These are phyloP conservation scores for Ascaphus truei DNA, from an alignment of 2,113 vertebrate genomes.

Conservation along the genomic window DNA sequence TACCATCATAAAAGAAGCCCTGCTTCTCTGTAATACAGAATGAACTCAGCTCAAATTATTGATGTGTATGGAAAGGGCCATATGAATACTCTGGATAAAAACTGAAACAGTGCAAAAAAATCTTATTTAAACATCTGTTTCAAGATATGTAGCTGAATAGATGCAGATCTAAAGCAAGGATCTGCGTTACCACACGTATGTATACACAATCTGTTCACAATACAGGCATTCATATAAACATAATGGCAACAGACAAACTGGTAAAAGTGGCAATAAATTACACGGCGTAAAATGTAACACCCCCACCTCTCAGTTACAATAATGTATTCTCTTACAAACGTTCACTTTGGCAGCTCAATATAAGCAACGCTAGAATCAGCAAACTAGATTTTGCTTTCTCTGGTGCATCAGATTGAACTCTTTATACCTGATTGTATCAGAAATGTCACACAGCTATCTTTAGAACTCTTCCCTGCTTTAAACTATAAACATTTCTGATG, in stretches of 20 bases:
- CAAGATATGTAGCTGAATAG: no score
- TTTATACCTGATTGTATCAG: constrained; percentile 52
- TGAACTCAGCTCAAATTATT: no score
- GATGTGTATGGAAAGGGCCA: no score
- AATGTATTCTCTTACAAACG: constrained; percentile 36
- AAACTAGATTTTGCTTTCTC: constrained; percentile 46
- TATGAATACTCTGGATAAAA: no score
- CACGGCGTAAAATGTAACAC: not conserved
- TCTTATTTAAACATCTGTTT: no score
- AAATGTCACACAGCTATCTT: constrained; percentile 58
- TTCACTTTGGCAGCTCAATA: constrained; percentile 38
- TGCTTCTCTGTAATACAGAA: no score
- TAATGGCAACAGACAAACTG: not conserved
- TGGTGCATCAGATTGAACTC: constrained; percentile 47
- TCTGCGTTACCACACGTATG: no score
- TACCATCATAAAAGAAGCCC: no score
- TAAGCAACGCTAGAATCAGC: constrained; percentile 12
- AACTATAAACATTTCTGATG: constrained; percentile 49
- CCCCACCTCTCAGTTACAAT: not conserved
- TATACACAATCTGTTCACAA: constrained; percentile 1
- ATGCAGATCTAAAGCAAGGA: no score
- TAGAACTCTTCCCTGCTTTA: constrained; percentile 43
- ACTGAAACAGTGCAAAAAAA: no score
- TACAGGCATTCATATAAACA: constrained; percentile 20
- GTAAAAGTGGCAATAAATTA: not conserved